Evolutionary conservation across 2,888 invertebrate genomes (phyloP), one percentile per base, ranked within the genome.

Genomic region (Homarus gammarus): DNA sequence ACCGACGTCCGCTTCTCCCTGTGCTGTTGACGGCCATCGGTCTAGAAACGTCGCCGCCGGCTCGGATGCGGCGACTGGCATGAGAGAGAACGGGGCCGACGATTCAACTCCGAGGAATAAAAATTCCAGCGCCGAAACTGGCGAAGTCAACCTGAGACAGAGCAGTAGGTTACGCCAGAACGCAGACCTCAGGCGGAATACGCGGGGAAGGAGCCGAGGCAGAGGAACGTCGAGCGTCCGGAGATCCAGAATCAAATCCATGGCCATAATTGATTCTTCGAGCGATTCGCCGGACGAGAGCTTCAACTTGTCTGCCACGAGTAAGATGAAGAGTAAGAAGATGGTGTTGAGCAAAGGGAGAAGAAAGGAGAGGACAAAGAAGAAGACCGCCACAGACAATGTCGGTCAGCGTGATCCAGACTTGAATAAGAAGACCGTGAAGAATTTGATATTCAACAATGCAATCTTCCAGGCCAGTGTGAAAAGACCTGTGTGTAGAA

Each of bases 381-480:
- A 81, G 38, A n/a, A 38, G 12, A 61, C 38, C 27, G 38, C 61
- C n/a, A 64, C n/a, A 38, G 81, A 81, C 18, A 64, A 81, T 38
- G 81, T 64, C 36, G 38, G 18, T 22, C 22, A 38, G n/a, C 5
- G 36, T 81, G 81, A 81, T 64, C 81, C 81, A 36, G 81, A 81
- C 64, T 27, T 81, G 27, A 81, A 81, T 38, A 81, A 81, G 27
- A 81, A 81, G 40, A 64, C 64, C 36, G 81, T 61, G n/a, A 81
- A 81, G 64, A 81, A 81, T 81, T 61, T 81, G 38, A 81, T 81
- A 31, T 81, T 81, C 38, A 81, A 81, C 36, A 81, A 64, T 64
- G 64, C 81, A 33, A 81, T 64, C 33, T 81, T 81, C 38, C 81
- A 81, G n/a, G 61, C 81, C 18, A 40, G 38, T n/a, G 36, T 81